Conservation (phyloP, 2,888 invertebrate species). For the Leucophenga montana region DNA sequence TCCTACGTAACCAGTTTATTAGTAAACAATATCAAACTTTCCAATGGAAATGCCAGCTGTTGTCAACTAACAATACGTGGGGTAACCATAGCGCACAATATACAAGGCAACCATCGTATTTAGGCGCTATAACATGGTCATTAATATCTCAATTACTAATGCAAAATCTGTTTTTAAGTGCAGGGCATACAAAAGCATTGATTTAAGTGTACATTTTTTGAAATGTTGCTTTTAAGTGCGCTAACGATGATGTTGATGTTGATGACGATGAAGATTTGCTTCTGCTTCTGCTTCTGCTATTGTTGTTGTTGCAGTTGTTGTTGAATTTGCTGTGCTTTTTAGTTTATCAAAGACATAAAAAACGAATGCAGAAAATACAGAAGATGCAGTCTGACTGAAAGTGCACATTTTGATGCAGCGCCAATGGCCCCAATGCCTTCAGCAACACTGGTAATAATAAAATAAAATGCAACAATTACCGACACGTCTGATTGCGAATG, state of each 20-base stretch:
- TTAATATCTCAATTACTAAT: too few relatives aligned
- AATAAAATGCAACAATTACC: slow-evolving; percentile 19
- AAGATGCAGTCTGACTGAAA: neutral
- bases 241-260: neutral
- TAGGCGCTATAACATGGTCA: too few relatives aligned
- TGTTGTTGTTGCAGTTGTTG: neutral
- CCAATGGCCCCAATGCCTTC: too few relatives aligned
- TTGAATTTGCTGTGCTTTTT: slow-evolving; percentile 5
- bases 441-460: too few relatives aligned
- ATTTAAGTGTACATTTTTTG: neutral
- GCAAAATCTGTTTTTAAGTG: too few relatives aligned
- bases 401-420: too few relatives aligned
- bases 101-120: too few relatives aligned
- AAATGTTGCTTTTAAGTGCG: slow-evolving; percentile 5
- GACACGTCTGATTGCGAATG: slow-evolving; percentile 2
- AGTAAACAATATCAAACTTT: too few relatives aligned
- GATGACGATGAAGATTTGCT: neutral
- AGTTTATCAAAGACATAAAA: neutral
- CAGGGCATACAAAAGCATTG: neutral
- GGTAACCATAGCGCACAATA: too few relatives aligned
- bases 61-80: too few relatives aligned
- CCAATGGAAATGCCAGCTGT: too few relatives aligned
- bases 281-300: neutral
- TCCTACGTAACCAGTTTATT: too few relatives aligned
- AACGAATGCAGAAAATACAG: neutral